Evolutionary conservation across 2,797 vertebrate genomes (phyloP), one percentile per base, ranked within the genome.

Genomic region (Crocidura indochinensis): DNA sequence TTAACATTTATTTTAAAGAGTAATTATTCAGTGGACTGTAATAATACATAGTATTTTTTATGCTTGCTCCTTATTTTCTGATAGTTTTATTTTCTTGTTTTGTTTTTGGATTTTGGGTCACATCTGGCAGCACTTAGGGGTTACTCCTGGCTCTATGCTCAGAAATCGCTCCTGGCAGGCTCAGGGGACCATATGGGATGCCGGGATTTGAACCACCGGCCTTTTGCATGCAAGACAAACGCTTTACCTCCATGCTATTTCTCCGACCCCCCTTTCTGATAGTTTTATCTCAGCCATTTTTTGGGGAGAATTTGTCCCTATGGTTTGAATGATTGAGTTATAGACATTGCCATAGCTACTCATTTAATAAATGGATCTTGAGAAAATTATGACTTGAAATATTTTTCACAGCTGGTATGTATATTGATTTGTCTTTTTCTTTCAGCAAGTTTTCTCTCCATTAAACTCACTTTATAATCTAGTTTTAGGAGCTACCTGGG

Each of bases 1-100:
- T n/a, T n/a, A 88, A 64, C n/a, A 44, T 9, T 29, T 72, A 68
- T 68, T 92, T 84, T 20, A 76, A 86, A 27, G 49, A 22, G 1
- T 56, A 20, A 1, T 51, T 26, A 27, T 91, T 51, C 10, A 19
- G 14, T 87, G 46, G 46, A 49, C 17, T 79, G 80, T 71, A 56
- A 56, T 84, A 84, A 51, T 51, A 22, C 38, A 14, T 38, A 82
- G 65, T 24, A 74, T 31, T n/a, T 51, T 77, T 24, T 6, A 11
- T 47, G 29, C 14, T 60, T 62, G 12, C 12, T 1, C 14, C 44
- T 0, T 0, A n/a, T n/a, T n/a, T n/a, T n/a, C n/a, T n/a, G n/a
- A n/a, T n/a, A n/a, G n/a, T n/a, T n/a, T n/a, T n/a, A n/a, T n/a
- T n/a, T n/a, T n/a, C n/a, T n/a, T n/a, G n/a, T n/a, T n/a, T n/a